Evolutionary conservation across 2,888 invertebrate species (phyloP).

Genomic region (Orchesella flavescens): DNA sequence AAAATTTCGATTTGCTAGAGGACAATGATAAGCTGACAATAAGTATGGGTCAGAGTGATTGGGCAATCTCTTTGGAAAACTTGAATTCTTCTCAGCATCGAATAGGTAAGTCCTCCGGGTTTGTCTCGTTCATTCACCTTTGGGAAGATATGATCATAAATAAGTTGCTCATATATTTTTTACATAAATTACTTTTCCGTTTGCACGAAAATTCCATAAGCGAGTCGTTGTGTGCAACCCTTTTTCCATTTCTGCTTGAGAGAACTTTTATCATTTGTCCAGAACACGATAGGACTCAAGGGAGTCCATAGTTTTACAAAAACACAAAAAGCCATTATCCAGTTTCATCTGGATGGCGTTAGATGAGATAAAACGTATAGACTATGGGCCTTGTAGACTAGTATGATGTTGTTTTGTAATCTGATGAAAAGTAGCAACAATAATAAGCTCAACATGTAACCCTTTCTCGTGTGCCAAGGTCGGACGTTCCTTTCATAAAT

Average conservation of each 20-base stretch:
- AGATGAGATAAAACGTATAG: too few relatives aligned
- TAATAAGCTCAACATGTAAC: conserved; percentile 6
- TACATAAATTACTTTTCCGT: too few relatives aligned
- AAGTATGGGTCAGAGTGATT: conserved; percentile 29
- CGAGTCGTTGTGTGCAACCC: neutral
- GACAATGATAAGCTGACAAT: conserved; percentile 51
- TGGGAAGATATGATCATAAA: neutral
- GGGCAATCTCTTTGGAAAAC: conserved; percentile 46
- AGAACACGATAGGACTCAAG: too few relatives aligned
- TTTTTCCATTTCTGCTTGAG: neutral
- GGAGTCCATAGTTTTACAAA: too few relatives aligned
- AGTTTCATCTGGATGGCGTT: too few relatives aligned
- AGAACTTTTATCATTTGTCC: neutral
- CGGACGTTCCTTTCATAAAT: conserved; percentile 48
- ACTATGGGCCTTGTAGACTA: neutral
- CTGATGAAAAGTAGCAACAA: neutral
- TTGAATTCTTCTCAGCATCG: conserved; percentile 38
- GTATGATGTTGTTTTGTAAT: neutral
- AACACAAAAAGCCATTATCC: too few relatives aligned
- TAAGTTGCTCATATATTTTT: too few relatives aligned
- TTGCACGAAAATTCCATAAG: neutral
- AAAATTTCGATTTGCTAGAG: conserved; percentile 36
- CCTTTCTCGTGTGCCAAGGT: conserved; percentile 46
- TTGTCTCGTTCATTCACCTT: neutral
- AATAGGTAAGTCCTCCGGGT: neutral